Evolutionary conservation across 1,140 invertebrate genomes (phyloP).

Genomic region (Solen grandis): DNA sequence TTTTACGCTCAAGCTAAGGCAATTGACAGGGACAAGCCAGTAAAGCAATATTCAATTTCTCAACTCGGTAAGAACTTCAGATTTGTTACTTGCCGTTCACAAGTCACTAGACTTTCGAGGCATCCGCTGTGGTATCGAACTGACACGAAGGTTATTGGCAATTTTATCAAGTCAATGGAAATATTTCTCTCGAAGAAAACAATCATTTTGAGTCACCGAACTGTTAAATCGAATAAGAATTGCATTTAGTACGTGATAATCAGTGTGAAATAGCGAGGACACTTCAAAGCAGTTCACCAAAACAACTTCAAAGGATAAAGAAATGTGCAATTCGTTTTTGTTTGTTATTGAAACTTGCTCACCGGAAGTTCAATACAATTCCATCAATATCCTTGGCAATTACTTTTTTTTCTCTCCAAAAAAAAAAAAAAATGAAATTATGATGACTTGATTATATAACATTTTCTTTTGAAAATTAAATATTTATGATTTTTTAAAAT

Average conservation of each 20-base stretch:
- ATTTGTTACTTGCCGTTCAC: not conserved
- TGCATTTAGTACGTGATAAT: conserved; percentile 55
- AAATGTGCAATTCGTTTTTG: too few relatives aligned
- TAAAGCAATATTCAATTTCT: conserved; percentile 50
- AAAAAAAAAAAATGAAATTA: too few relatives aligned
- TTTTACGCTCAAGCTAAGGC: conserved; percentile 23
- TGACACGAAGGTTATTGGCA: conserved; percentile 44
- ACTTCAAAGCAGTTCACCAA: not conserved
- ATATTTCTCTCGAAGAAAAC: conserved; percentile 46
- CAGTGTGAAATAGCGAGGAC: conserved; percentile 46
- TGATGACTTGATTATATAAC: too few relatives aligned
- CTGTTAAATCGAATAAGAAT: conserved; percentile 59
- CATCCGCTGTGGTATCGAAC: not conserved
- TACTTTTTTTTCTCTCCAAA: too few relatives aligned
- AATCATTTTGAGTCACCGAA: conserved; percentile 43
- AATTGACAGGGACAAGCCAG: conserved; percentile 47
- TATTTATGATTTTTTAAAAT: too few relatives aligned
- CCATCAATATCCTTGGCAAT: too few relatives aligned
- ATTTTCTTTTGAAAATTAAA: too few relatives aligned
- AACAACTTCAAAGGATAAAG: not conserved
- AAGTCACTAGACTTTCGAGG: not conserved
- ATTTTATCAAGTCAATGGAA: conserved; percentile 50
- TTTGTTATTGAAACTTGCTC: too few relatives aligned
- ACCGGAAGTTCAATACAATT: too few relatives aligned
- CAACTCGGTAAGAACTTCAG: conserved; percentile 50